Base-by-base conservation (phyloP, 2,888 invertebrate genomes). In the Drosophila kokeensis region DNA sequence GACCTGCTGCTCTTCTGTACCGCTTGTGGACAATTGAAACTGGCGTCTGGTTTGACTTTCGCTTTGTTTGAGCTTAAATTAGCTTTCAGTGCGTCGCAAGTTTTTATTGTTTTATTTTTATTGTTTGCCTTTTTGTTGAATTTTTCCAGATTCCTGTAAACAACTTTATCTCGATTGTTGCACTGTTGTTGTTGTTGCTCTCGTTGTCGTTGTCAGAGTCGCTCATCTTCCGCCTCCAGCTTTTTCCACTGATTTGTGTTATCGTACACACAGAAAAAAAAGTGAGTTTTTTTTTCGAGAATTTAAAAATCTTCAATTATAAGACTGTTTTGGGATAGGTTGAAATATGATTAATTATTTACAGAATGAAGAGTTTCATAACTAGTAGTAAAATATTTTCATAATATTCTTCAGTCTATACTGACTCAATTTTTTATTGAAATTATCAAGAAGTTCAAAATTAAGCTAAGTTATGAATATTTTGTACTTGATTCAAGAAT, bases 101-200 rank as follows among this genome's bases (percentile, higher is more conserved):
- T 60, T 71, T 70, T 67, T 63, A 65, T 69, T 69, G 84, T 74
- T 72, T 77, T 72, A 58, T 60, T 50, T 27, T 90, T 77, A 65
- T 75, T 85, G 60, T 87, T 85, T 85, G 86, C 57, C 69, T 83
- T 80, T 75, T 76, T 69, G 70, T 72, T 78, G 76, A 69, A 62
- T 64, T 62, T 71, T 62, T 59, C 64, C 57, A 77, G 76, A 81
- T 90, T 80, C 79, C 82, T 81, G 92, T 92, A 91, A 92, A 92
- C 92, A 91, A 87, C 88, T 81, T 91, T 91, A 91, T 91, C 91
- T 83, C 79, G 60, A 68, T 45, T 50, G 24, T 59, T 40, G 52
- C 48, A 8, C 7, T 27, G 24, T 36, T 29, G 59, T 50, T 62
- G 67, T 63, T 42, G 69, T 67, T 53, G 63, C 65, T 63, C 59